Base-by-base conservation (phyloP, 2,113 vertebrate genomes). In the Spheniscus mendiculus region DNA sequence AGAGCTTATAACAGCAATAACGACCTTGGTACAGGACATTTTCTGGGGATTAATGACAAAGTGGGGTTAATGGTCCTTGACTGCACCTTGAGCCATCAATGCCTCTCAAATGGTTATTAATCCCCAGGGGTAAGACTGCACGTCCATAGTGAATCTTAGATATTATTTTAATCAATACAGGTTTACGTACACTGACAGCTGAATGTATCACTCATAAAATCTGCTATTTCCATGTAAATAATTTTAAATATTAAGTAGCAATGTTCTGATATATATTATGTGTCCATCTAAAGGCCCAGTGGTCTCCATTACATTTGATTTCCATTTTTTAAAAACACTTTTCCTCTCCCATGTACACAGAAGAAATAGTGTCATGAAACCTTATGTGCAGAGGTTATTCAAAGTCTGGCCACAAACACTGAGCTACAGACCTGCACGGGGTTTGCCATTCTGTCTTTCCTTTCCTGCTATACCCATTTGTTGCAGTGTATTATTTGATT, bases 61-160 rank as follows among this genome's bases (percentile, higher is more conserved):
- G 42, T 70, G 80, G 59, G 73, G 87, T 95, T 97, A 97, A 96
- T 95, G 80, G 78, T 95, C 92, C 93, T 93, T 93, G 77, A 72
- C 91, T 87, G 61, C 56, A 90, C 85, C 93, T 92, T 95, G 27
- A 94, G 84, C 83, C 90, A 89, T 92, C 83, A 80, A 11, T 4
- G 29, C 25, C 17, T 94, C 77, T 94, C 67, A 79, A 84, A 83
- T 45, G n/a, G 62, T 95, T 96, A 95, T 97, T 92, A 91, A 90
- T 94, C 73, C 77, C 70, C 27, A 85, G 56, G 58, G 78, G 49
- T 63, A 88, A 90, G 40, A 38, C 30, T 74, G 49, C 47, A n/a
- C 14, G 34, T 89, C 77, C 25, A 4, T 6, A 52, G 63, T 89
- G 79, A 93, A 95, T 76, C 87, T 94, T 91, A 78, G 67, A 18